Conservation (phyloP, 2,797 vertebrate species). For the Vireo griseus region DNA sequence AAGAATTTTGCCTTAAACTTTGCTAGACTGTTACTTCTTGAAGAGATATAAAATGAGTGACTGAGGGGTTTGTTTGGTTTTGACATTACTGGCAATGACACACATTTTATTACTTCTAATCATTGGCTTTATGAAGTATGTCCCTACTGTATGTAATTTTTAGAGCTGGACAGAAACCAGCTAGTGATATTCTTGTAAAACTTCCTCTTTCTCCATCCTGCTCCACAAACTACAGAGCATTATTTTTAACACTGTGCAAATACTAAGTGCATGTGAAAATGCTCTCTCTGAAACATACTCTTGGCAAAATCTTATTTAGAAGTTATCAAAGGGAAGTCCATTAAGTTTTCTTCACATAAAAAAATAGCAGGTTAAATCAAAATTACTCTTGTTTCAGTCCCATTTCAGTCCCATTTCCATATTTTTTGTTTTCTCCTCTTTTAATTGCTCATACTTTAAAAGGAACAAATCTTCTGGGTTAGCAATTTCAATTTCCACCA, state of each 20-base stretch:
- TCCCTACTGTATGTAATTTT: neutral
- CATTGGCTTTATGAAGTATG: neutral
- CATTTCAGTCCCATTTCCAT: neutral
- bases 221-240: neutral
- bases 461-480: neutral
- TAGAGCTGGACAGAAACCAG: slow-evolving; percentile 21
- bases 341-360: neutral
- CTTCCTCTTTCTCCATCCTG: neutral
- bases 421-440: neutral
- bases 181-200: slow-evolving; percentile 18
- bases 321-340: neutral
- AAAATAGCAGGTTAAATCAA: neutral
- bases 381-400: neutral
- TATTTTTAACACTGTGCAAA: slow-evolving; percentile 34
- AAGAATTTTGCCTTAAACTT: neutral
- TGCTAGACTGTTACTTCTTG: neutral
- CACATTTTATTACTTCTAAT: neutral
- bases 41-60: neutral
- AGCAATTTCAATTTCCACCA: neutral
- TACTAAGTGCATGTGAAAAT: slow-evolving; percentile 2
- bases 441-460: neutral
- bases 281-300: neutral
- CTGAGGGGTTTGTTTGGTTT: neutral
- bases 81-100: neutral
- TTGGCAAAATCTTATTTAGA: neutral